These are phyloP conservation scores for Hydrophis major DNA, from an alignment of 2,797 vertebrate species.

Conservation along the genomic window DNA sequence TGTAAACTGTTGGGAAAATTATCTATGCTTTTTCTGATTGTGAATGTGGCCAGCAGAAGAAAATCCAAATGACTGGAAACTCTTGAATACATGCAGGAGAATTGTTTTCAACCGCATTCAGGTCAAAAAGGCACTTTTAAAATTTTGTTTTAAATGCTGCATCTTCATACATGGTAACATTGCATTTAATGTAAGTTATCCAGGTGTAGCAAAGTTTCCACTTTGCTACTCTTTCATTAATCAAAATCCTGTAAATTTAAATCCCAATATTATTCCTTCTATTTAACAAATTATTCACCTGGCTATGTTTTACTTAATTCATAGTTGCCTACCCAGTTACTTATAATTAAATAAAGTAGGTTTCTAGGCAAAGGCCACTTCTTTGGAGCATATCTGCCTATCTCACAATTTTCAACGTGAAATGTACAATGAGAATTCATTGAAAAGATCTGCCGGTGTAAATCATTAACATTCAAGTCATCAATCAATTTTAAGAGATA, in stretches of 20 bases:
- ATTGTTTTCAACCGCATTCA: background rate
- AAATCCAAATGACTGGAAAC: background rate
- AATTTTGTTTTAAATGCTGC: background rate
- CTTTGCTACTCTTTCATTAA: background rate
- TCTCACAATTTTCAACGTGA: background rate
- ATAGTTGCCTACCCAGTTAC: background rate
- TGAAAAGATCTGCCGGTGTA: background rate
- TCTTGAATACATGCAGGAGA: background rate
- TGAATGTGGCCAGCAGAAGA: background rate
- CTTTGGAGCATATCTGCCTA: background rate
- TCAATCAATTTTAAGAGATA: background rate
- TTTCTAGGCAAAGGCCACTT: background rate
- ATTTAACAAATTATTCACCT: background rate
- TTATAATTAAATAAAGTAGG: background rate
- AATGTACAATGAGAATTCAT: background rate
- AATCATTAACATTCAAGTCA: background rate
- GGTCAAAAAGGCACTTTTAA: background rate
- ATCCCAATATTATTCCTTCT: background rate
- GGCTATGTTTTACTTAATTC: background rate
- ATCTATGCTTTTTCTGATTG: background rate
- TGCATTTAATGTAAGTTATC: background rate
- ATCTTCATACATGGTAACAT: background rate
- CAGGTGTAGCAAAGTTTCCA: background rate
- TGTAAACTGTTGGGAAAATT: background rate
- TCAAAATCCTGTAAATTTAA: background rate